Conservation (phyloP, 2,797 vertebrate genomes). For the Notamacropus eugenii region DNA sequence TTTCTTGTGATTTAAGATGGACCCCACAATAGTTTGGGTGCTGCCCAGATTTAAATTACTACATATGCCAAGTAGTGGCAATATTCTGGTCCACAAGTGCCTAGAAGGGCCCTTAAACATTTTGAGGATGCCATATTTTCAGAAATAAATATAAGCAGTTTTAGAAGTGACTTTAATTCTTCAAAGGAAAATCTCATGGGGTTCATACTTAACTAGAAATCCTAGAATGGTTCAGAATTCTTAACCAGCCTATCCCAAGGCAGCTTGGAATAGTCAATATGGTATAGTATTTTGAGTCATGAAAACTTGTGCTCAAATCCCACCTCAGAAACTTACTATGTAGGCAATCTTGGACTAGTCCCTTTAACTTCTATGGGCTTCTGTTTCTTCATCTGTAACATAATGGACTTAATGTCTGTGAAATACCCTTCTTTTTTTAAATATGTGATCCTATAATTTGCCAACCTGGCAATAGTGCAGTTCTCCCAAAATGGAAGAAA, state of each 20-base stretch:
- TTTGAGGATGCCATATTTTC: neutral
- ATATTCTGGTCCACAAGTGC: conserved; percentile 21
- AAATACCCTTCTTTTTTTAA: neutral
- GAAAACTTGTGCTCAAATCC: neutral
- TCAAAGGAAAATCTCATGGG: neutral
- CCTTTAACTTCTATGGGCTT: neutral
- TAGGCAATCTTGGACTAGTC: neutral
- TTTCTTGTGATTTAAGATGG: conserved; percentile 36
- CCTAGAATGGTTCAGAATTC: neutral
- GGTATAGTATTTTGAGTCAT: neutral
- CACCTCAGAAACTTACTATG: neutral
- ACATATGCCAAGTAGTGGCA: conserved; percentile 24
- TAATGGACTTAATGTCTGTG: neutral
- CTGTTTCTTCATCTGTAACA: neutral
- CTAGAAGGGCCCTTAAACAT: neutral
- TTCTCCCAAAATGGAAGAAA: conserved; percentile 20
- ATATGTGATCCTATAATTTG: neutral
- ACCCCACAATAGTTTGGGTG: conserved; percentile 23
- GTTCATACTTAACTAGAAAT: neutral
- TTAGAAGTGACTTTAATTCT: neutral
- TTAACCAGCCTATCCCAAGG: neutral
- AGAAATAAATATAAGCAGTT: neutral
- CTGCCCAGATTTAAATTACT: conserved; percentile 36
- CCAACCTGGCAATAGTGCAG: neutral
- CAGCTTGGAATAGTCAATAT: neutral